These are phyloP conservation scores for Mylabris sibirica DNA, from an alignment of 2,888 invertebrate genomes.

Conservation along the genomic window DNA sequence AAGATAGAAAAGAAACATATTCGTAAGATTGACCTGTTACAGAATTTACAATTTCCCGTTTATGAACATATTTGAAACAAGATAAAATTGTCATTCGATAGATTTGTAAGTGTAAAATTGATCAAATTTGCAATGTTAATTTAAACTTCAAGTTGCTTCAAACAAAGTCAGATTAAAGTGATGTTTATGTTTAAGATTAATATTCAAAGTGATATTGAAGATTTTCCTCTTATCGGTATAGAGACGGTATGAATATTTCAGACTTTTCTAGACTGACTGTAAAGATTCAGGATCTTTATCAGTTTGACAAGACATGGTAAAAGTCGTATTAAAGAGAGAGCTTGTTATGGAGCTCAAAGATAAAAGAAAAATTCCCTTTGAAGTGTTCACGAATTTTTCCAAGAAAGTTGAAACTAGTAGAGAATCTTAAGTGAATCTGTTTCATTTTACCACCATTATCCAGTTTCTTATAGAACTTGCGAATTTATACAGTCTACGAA, in stretches of 20 bases:
- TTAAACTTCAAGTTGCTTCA: no score
- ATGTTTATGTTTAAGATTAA: no score
- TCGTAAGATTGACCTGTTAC: no score
- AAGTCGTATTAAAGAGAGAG: neutral
- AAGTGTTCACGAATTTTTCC: neutral
- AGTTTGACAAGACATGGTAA: slow-evolving; percentile 7
- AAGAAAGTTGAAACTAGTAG: neutral
- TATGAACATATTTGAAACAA: no score
- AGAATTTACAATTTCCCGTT: no score
- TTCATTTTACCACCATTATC: neutral
- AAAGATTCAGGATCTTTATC: neutral
- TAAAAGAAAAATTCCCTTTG: neutral
- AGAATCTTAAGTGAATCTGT: neutral
- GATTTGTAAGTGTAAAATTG: no score
- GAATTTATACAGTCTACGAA: neutral
- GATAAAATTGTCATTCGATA: no score
- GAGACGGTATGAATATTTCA: neutral
- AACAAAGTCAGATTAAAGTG: no score
- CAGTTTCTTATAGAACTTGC: neutral
- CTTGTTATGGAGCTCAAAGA: slow-evolving; percentile 2
- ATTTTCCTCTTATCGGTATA: neutral
- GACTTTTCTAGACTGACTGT: neutral
- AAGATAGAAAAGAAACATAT: no score
- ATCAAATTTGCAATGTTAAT: no score
- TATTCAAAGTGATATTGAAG: no score